Evolutionary conservation across 2,888 invertebrate species (phyloP), one percentile per base, ranked within the genome.

Genomic region (Cryptocephalus primarius): DNA sequence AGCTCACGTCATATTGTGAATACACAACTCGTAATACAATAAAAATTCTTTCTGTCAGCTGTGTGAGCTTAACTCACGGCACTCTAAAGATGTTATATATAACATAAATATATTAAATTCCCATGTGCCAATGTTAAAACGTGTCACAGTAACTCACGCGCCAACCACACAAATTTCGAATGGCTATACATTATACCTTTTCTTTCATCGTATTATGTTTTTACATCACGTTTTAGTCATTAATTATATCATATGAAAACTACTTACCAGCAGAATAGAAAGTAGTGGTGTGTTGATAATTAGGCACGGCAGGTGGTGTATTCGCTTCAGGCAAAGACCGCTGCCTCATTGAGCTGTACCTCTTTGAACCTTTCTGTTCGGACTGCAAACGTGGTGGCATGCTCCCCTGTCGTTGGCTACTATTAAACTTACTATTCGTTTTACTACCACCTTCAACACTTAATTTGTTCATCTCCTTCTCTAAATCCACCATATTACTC

Each of bases 281-380:
- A 48, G 59, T 65, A 22, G 60, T 47, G 11, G 47, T 40, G n/a
- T 52, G 52, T 14, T 53, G 51, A 42, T 49, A 51, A 13, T 49
- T 48, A n/a, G 43, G 39, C 2, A 36, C 43, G 12, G 34, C 43
- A 9, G 68, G 66, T 22, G 69, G 66, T 12, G 63, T 63, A 12
- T 60, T 61, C 8, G 75, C 67, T 48, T 80, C 80, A 1, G 77
- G 77, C 32, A 80, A 66, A 1, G 79, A 78, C 11, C 79, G 68
- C 56, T 79, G 79, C 33, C 79, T 55, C 50, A 65, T 63, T 1
- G 63, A 63, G 55, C 77, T 77, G 67, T 79, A 80, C 10, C 79
- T 68, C 55, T 79, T 79, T 48, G 76, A 75, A 11, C 77, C 76
- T 51, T 69, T 69, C 47, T 64, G 69, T 48, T 66, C 68, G 36